Percentiles rank a stretch among this genome's conserved stretches.
phyloP scores from a whole-genome alignment of 2,113 vertebrate genomes.

The Hyaena hyaena region DNA sequence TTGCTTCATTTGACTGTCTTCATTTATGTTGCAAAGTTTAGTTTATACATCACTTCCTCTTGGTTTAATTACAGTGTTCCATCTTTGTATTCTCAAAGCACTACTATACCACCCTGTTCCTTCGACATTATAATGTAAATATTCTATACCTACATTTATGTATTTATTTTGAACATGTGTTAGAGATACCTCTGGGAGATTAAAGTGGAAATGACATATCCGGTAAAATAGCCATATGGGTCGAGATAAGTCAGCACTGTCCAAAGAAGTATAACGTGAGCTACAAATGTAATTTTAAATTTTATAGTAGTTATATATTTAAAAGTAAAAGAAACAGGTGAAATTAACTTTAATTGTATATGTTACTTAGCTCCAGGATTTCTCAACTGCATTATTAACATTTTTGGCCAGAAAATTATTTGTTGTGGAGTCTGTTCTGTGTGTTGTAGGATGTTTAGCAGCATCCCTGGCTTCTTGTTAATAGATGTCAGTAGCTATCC shows the following conservation, averaged over 20 bases:
- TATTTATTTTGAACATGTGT: background rate
- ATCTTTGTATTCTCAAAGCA: background rate
- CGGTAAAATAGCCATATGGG: background rate
- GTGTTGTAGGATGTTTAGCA: background rate
- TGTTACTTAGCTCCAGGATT: background rate
- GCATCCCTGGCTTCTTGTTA: background rate
- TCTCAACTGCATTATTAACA: background rate
- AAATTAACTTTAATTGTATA: background rate
- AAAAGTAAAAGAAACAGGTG: background rate
- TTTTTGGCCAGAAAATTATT: background rate
- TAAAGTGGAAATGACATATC: conserved; percentile 10
- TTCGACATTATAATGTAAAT: background rate
- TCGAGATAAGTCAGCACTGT: background rate
- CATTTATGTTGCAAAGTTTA: conserved; percentile 7
- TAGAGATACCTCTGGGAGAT: background rate
- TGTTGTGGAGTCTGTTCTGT: background rate
- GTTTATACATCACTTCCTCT: conserved; percentile 11
- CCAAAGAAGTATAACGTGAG: background rate
- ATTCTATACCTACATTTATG: background rate
- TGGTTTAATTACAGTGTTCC: background rate
- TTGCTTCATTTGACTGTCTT: conserved; percentile 43
- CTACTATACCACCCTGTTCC: background rate
- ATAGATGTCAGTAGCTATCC: background rate
- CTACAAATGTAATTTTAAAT: background rate
- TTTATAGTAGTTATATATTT: background rate